Conservation (phyloP, 64 coral and sea anemone species). For the Astreopora myriophthalma region DNA sequence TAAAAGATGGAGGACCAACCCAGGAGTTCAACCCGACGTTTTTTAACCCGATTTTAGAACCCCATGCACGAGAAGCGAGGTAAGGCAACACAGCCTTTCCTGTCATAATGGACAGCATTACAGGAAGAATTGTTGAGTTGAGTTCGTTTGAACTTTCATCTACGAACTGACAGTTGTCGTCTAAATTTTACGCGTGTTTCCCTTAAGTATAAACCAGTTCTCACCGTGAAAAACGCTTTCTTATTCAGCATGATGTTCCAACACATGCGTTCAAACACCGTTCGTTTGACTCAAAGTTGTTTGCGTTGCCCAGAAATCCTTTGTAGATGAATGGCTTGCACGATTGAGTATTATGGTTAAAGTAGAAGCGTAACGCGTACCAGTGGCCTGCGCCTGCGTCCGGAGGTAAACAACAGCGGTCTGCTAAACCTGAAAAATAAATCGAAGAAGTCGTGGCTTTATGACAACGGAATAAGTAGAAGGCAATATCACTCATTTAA, state of each 20-base stretch:
- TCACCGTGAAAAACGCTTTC: background rate
- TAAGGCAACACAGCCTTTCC: too few relatives aligned
- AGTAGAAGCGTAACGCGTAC: background rate
- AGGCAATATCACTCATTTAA: background rate
- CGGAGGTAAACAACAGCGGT: background rate
- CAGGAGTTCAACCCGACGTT: too few relatives aligned
- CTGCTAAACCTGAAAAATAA: background rate
- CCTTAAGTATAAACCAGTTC: background rate
- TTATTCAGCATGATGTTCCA: background rate
- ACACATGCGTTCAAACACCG: background rate
- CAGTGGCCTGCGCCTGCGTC: background rate
- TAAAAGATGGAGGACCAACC: too few relatives aligned
- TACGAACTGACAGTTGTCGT: too few relatives aligned
- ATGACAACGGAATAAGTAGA: background rate
- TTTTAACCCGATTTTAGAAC: too few relatives aligned
- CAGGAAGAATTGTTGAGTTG: too few relatives aligned
- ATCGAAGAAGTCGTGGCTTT: background rate
- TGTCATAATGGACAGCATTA: too few relatives aligned
- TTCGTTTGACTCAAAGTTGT: background rate
- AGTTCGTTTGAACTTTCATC: too few relatives aligned
- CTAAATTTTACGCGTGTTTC: too few relatives aligned
- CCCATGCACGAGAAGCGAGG: too few relatives aligned
- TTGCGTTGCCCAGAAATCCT: background rate
- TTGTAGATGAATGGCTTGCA: background rate
- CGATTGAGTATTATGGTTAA: background rate